Percentiles rank a stretch among this genome's conserved stretches.
Evolutionary conservation across 2,888 invertebrate genomes (phyloP).

Genomic region (Hedychridium roseum): DNA sequence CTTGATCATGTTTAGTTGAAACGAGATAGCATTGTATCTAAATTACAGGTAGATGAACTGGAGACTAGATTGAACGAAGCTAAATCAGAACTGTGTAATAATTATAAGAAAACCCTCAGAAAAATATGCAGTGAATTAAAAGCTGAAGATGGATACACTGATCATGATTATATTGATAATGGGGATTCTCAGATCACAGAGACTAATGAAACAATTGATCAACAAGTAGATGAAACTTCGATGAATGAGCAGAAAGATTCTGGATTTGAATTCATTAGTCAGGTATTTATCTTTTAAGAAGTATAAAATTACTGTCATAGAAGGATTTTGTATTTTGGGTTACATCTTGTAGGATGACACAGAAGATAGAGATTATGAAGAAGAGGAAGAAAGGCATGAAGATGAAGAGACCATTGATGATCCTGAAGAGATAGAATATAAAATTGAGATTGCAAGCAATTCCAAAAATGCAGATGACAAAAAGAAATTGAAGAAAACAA

Average conservation of each 20-base stretch:
- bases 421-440: conserved; percentile 18
- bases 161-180: conserved; percentile 58
- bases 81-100: conserved; percentile 66
- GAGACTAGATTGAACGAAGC: conserved; percentile 66
- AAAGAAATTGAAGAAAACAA: conserved; percentile 21
- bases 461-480: conserved; percentile 24
- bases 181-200: conserved; percentile 32
- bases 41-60: conserved; percentile 67
- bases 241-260: background rate
- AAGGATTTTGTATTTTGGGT: conserved; percentile 8
- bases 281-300: background rate
- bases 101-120: conserved; percentile 64
- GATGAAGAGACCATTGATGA: conserved; percentile 25
- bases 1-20: background rate
- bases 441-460: conserved; percentile 24
- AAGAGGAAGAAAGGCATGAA: conserved; percentile 17
- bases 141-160: conserved; percentile 53
- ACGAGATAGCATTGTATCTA: conserved; percentile 4
- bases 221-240: conserved; percentile 1
- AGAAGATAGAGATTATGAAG: conserved; percentile 16
- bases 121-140: conserved; percentile 38
- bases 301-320: conserved; percentile 1
- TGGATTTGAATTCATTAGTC: background rate
- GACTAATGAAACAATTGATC: conserved; percentile 9
- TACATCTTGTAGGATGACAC: conserved; percentile 16